Percentiles rank a stretch among this genome's conserved stretches.
Conservation (phyloP, 2,113 vertebrate species). For the Ammodytes marinus region DNA sequence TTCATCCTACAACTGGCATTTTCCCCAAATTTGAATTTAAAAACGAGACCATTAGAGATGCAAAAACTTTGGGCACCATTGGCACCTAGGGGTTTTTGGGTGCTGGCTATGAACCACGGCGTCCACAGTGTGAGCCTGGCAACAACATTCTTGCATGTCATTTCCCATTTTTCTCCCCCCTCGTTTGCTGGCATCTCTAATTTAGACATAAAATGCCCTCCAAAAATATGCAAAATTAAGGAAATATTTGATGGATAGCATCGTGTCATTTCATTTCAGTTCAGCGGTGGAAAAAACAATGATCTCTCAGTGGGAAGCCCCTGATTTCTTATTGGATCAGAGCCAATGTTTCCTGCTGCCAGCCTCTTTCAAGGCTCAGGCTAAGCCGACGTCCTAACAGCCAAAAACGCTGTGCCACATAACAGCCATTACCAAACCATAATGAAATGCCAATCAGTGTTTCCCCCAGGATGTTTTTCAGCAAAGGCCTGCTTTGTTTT, state of each 20-base stretch:
- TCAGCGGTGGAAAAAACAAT: constrained; percentile 13
- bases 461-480: too few relatives aligned
- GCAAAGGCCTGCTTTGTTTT: constrained; percentile 34
- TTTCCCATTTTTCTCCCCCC: not conserved
- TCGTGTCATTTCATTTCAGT: not conserved
- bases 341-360: constrained; percentile 51
- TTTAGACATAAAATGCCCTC: not conserved
- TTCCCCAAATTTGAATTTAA: constrained; percentile 5
- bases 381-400: constrained; percentile 31
- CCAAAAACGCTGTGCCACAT: constrained; percentile 49
- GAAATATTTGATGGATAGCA: not conserved
- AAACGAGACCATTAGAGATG: not conserved
- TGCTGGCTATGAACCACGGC: not conserved
- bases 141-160: not conserved
- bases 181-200: not conserved
- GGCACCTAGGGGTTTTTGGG: not conserved
- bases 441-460: constrained; percentile 56
- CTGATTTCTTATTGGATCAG: constrained; percentile 37
- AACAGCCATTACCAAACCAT: constrained; percentile 47
- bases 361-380: constrained; percentile 13
- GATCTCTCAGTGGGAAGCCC: constrained; percentile 12
- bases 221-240: not conserved
- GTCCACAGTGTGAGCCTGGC: not conserved
- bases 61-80: not conserved
- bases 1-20: not conserved